These are phyloP conservation scores for Tupiocoris notatus DNA, from an alignment of 2,888 invertebrate species.

Conservation along the genomic window DNA sequence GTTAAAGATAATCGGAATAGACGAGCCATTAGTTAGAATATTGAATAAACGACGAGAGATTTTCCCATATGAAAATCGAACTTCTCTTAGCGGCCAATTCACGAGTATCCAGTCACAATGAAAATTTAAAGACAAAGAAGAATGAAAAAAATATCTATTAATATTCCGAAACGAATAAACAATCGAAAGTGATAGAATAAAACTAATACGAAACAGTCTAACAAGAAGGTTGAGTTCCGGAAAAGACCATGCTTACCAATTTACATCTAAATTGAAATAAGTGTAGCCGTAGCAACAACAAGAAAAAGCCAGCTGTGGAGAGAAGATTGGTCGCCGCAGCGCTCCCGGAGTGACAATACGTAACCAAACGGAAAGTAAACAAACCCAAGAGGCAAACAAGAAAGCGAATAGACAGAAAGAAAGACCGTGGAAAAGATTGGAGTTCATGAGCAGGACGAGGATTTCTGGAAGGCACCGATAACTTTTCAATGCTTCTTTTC, in stretches of 20 bases:
- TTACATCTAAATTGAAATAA: constrained; percentile 30
- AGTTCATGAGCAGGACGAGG: background rate
- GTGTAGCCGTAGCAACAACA: background rate
- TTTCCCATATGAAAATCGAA: too few relatives aligned
- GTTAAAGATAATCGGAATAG: too few relatives aligned
- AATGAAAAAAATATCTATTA: too few relatives aligned
- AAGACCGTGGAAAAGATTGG: background rate
- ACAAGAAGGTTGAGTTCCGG: too few relatives aligned
- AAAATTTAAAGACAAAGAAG: too few relatives aligned
- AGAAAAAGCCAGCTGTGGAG: background rate
- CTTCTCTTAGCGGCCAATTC: too few relatives aligned
- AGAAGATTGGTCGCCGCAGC: background rate
- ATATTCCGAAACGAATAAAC: background rate
- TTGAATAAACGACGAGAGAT: too few relatives aligned
- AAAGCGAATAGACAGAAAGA: constrained; percentile 2
- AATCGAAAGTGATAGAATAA: background rate
- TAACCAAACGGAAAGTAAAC: background rate
- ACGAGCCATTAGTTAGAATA: too few relatives aligned
- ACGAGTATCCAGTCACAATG: too few relatives aligned
- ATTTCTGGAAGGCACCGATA: constrained; percentile 17
- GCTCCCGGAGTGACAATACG: constrained; percentile 13
- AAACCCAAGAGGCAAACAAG: background rate
- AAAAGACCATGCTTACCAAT: too few relatives aligned
- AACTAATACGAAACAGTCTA: background rate
- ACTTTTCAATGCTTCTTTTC: constrained; percentile 16